A percentile compares a stretch with the other conserved stretches of the same genome.
These are phyloP conservation scores for Tapirus indicus DNA, from an alignment of 2,797 vertebrate genomes.

Conservation along the genomic window DNA sequence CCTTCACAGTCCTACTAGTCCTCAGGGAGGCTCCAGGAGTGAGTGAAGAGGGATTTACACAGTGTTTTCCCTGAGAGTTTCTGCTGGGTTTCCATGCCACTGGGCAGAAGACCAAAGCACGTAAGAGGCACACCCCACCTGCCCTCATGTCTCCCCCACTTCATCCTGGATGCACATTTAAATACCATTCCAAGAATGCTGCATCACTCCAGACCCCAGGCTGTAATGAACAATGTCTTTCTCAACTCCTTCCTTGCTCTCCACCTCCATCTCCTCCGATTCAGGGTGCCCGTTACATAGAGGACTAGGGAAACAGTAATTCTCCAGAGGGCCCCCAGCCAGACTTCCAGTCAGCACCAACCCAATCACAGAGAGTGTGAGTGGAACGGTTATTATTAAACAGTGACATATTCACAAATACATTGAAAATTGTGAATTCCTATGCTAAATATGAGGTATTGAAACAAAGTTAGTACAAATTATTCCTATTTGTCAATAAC, in stretches of 20 bases:
- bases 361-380: not conserved
- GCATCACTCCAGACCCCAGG: not conserved
- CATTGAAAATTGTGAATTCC: conserved; percentile 10
- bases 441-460: not conserved
- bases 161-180: not conserved
- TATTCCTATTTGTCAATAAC: not conserved
- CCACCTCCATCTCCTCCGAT: not conserved
- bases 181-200: not conserved
- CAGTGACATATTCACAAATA: not conserved
- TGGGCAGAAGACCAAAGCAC: not conserved
- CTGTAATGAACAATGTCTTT: not conserved
- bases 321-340: not conserved
- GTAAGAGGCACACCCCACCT: not conserved
- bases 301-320: not conserved
- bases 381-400: not conserved
- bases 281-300: not conserved
- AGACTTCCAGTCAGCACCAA: conserved; percentile 7
- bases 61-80: not conserved
- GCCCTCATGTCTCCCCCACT: rapidly evolving
- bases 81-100: not conserved
- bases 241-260: not conserved
- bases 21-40: not conserved
- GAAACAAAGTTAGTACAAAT: not conserved
- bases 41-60: not conserved
- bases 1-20: not conserved